Conservation (phyloP, 2,888 invertebrate species). For the Dinocampus coccinellae region DNA sequence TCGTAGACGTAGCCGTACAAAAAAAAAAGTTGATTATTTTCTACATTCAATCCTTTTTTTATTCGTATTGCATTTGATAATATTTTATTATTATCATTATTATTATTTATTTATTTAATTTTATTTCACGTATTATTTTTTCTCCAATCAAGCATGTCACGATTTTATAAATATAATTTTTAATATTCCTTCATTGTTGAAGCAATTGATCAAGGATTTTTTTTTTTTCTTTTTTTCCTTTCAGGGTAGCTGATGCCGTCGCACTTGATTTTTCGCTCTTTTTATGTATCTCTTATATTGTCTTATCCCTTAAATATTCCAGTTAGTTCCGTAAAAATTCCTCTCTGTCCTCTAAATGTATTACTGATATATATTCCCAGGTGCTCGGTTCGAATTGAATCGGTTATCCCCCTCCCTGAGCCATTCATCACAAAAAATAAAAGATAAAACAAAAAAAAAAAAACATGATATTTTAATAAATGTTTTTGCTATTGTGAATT, state of each 20-base stretch:
- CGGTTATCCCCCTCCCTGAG: too few species aligned
- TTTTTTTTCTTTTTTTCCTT: slow-evolving; percentile 45
- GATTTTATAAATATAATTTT: too few species aligned
- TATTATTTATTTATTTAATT: slow-evolving; percentile 2
- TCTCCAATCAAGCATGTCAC: neutral
- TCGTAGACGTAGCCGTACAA: slow-evolving; percentile 62
- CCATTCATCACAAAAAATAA: slow-evolving; percentile 2
- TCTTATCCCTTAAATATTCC: slow-evolving; percentile 26
- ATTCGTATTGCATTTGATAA: too few species aligned
- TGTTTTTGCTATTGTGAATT: neutral
- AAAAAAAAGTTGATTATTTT: slow-evolving; percentile 42
- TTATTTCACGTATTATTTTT: neutral
- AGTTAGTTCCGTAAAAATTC: slow-evolving; percentile 10
- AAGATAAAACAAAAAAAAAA: neutral
- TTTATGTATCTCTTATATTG: slow-evolving; percentile 41
- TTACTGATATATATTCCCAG: slow-evolving; percentile 14
- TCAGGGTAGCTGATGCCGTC: slow-evolving; percentile 69
- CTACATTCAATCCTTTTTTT: slow-evolving; percentile 50
- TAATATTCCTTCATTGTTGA: too few species aligned
- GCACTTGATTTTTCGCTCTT: slow-evolving; percentile 60
- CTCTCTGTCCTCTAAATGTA: slow-evolving; percentile 8
- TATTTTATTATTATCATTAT: slow-evolving; percentile 37
- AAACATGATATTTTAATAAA: neutral
- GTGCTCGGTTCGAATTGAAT: slow-evolving; percentile 31
- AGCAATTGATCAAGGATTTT: neutral